Conservation (phyloP, 2,888 invertebrate genomes). For the Octodonta nipae region DNA sequence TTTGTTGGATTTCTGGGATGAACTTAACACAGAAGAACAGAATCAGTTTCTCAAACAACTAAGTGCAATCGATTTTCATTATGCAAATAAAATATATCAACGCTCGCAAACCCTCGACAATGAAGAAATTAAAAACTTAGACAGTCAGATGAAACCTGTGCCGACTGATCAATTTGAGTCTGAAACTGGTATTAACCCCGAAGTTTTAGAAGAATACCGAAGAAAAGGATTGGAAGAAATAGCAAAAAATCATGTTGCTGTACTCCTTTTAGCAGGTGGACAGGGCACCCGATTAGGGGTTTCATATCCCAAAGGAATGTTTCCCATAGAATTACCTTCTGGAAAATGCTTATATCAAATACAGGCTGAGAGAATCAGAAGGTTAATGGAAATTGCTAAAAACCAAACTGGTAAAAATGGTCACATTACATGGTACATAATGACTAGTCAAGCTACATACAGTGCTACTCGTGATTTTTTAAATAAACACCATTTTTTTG, state of each 20-base stretch:
- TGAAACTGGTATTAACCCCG: constrained; percentile 46
- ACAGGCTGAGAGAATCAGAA: constrained; percentile 82
- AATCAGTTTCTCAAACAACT: constrained; percentile 18
- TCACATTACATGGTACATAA: constrained; percentile 77
- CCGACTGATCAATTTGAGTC: constrained; percentile 68
- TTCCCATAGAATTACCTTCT: constrained; percentile 78
- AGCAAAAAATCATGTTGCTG: constrained; percentile 58
- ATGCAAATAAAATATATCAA: no score
- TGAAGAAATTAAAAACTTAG: not conserved
- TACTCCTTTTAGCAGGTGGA: constrained; percentile 88
- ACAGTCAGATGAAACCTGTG: constrained; percentile 53
- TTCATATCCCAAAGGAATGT: constrained; percentile 88
- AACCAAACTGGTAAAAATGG: constrained; percentile 44
- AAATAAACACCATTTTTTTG: constrained; percentile 68
- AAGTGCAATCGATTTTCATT: constrained; percentile 20
- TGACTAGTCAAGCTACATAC: constrained; percentile 93
- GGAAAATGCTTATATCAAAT: constrained; percentile 81
- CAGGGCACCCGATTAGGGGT: constrained; percentile 95
- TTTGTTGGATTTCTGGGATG: constrained; percentile 20
- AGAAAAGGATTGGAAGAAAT: constrained; percentile 49
- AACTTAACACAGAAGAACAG: constrained; percentile 18
- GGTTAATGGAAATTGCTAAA: constrained; percentile 63
- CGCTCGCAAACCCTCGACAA: no score
- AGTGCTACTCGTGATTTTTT: constrained; percentile 72
- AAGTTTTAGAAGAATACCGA: constrained; percentile 49